These are phyloP conservation scores for Clarias magur DNA, from an alignment of 2,113 vertebrate genomes.

Conservation along the genomic window DNA sequence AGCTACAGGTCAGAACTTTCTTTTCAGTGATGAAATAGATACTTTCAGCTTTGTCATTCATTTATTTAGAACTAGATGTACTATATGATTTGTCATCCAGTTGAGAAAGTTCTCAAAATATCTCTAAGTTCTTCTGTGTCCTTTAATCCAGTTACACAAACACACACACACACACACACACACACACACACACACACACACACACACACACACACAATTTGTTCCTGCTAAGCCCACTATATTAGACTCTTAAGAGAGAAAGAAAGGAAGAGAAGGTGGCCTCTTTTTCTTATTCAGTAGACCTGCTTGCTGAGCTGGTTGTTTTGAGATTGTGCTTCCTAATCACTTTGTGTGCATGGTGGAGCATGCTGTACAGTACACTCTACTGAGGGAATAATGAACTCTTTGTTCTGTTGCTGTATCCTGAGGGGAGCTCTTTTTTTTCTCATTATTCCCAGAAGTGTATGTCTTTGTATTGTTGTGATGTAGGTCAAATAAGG, in stretches of 20 bases:
- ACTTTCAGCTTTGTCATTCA: background rate
- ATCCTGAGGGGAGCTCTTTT: conserved; percentile 24
- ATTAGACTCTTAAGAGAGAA: background rate
- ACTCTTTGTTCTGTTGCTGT: conserved; percentile 44
- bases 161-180: conserved; percentile 4
- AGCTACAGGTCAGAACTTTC: background rate
- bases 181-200: conserved; percentile 2
- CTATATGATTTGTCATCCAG: background rate
- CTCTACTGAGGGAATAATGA: conserved; percentile 39
- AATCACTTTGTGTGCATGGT: conserved; percentile 53
- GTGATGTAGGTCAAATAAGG: conserved; percentile 49
- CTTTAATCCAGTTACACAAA: background rate
- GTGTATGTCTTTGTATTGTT: conserved; percentile 39
- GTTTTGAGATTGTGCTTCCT: conserved; percentile 52
- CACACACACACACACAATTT: background rate
- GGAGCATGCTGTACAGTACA: conserved; percentile 33
- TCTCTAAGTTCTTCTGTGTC: background rate
- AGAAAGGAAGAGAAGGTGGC: conserved; percentile 20
- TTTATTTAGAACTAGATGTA: background rate
- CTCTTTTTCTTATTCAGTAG: conserved; percentile 42
- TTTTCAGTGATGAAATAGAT: background rate
- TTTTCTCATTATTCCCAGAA: conserved; percentile 31
- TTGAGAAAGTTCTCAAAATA: background rate
- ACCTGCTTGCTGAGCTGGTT: conserved; percentile 49
- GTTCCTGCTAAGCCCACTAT: background rate